Evolutionary conservation across 2,888 invertebrate species (phyloP), one percentile per base, ranked within the genome.

Genomic region (Parnassius apollo): DNA sequence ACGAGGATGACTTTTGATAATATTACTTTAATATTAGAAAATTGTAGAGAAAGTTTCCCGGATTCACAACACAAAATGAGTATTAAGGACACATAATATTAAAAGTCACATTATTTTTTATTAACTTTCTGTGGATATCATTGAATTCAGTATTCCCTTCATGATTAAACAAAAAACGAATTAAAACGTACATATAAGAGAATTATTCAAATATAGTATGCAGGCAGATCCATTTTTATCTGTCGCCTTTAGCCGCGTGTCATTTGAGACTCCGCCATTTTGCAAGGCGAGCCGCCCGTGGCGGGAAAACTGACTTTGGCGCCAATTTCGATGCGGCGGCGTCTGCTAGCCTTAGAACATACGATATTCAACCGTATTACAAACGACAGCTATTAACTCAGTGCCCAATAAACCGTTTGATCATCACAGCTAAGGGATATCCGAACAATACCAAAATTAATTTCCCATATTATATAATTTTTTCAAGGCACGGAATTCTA

Each of bases 291-390:
- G 85, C 89, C 80, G 85, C 85, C 84, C 81, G 86, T 80, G 81
- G 85, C 88, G 87, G 86, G 88, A 86, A 87, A 89, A 88, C 88
- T 85, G 82, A 88, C 88, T 89, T 89, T 85, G 88, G 89, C 89
- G 90, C 89, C 87, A 86, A 89, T 89, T 89, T 89, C 82, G 82
- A 84, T 79, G 81, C 81, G 78, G 69, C 79, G 69, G 75, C 73
- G 77, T 77, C 80, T 78, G 74, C 68, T 75, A 52, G 64, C 60
- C 64, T 64, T 64, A 60, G 72, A 64, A 53, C 48, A 56, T 46
- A 52, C 51, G 18, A 55, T 48, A 84, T 65, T 69, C 80, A 76
- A 75, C 82, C 80, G 72, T 74, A 75, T 35, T 78, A 75, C 71
- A 69, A 73, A 77, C 70, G 75, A 61, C 64, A 53, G 53, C 49